These are phyloP conservation scores for Diadumene lineata DNA, from an alignment of 92 coral and sea anemone species.

Conservation along the genomic window DNA sequence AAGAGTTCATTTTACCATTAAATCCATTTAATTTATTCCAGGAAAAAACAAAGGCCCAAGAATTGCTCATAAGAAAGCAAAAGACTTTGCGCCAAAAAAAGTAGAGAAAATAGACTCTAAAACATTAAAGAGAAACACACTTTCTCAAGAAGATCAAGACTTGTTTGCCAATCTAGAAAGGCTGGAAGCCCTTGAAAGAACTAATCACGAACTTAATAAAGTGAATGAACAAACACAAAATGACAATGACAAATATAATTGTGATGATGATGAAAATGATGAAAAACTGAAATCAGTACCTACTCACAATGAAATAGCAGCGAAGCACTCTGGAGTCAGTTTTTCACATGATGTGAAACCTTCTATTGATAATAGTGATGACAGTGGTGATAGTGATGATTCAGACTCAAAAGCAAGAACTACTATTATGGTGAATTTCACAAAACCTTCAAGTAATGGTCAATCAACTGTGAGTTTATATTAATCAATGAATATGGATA, in stretches of 20 bases:
- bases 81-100: constrained; percentile 54
- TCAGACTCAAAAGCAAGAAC: neutral
- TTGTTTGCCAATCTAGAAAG: constrained; percentile 90
- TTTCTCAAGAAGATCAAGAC: constrained; percentile 54
- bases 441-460: neutral
- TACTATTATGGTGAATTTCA: constrained; percentile 25
- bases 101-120: constrained; percentile 47
- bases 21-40: neutral
- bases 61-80: constrained; percentile 71
- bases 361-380: constrained; percentile 24
- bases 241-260: neutral
- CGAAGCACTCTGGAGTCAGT: constrained; percentile 12
- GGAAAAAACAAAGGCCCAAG: constrained; percentile 37
- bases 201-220: constrained; percentile 65
- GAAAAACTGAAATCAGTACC: neutral
- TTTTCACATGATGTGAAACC: constrained; percentile 14
- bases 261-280: neutral
- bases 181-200: constrained; percentile 64
- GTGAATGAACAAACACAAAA: constrained; percentile 1
- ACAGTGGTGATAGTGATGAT: constrained; percentile 8
- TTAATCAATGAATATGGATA: neutral
- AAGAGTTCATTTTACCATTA: too few relatives aligned
- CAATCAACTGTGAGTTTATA: neutral
- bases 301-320: constrained; percentile 8
- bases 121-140: neutral